A percentile compares a stretch with the other conserved stretches of the same genome.
phyloP scores from a whole-genome alignment of 1,140 invertebrate species.

The Drosophila melanica region DNA sequence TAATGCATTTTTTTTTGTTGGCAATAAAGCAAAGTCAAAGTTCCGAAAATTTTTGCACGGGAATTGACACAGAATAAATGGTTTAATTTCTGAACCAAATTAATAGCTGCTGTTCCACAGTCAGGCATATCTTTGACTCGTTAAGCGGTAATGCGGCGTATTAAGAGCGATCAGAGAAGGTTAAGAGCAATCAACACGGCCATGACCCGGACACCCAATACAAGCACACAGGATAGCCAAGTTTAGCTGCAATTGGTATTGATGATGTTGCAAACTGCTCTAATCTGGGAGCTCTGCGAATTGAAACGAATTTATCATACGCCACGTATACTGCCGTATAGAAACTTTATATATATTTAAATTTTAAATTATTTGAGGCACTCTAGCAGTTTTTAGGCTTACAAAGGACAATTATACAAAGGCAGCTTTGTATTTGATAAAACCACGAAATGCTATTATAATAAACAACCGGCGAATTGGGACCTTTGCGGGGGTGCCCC shows the following conservation, averaged over 20 bases:
- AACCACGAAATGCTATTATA: conserved; percentile 79
- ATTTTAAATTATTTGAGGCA: conserved; percentile 18
- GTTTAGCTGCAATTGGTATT: conserved; percentile 69
- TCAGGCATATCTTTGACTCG: conserved; percentile 45
- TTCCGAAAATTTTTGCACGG: conserved; percentile 21
- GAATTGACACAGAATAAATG: conserved; percentile 60
- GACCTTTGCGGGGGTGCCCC: conserved; percentile 24
- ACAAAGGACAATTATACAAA: conserved; percentile 67
- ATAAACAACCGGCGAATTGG: conserved; percentile 65
- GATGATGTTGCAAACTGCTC: conserved; percentile 53
- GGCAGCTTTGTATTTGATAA: conserved; percentile 44
- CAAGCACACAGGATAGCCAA: conserved; percentile 4
- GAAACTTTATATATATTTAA: conserved; percentile 21
- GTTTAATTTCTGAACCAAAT: conserved; percentile 67
- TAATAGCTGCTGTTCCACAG: conserved; percentile 52
- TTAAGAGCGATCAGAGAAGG: conserved; percentile 55
- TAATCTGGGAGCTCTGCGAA: conserved; percentile 17
- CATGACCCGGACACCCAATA: conserved; percentile 11
- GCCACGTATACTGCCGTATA: conserved; percentile 46
- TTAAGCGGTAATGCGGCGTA: conserved; percentile 59
- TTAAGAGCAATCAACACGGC: conserved; percentile 26
- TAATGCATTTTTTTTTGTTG: conserved; percentile 17
- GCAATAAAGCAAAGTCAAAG: conserved; percentile 29
- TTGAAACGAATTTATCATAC: conserved; percentile 56
- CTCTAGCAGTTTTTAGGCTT: conserved; percentile 19